phyloP scores from a whole-genome alignment of 2,888 invertebrate species.

The Noctua pronuba region DNA sequence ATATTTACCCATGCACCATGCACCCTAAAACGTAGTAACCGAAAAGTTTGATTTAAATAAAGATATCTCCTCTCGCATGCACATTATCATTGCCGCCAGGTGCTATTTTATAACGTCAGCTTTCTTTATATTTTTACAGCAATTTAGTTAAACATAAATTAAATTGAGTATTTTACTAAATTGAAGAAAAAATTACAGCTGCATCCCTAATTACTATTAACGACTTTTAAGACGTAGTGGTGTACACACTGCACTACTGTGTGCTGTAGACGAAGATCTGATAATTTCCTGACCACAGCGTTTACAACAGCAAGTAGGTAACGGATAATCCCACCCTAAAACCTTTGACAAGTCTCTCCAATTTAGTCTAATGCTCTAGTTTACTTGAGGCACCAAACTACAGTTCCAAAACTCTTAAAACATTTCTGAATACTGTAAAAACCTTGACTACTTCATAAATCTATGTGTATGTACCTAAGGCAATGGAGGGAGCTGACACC shows the following conservation, averaged over 20 bases:
- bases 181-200: constrained; percentile 40
- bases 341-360: constrained; percentile 42
- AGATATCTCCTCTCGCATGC: constrained; percentile 6
- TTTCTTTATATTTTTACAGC: constrained; percentile 23
- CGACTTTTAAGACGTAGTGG: background rate
- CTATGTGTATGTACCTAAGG: constrained; percentile 50
- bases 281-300: constrained; percentile 4
- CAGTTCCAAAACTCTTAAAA: constrained; percentile 48
- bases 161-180: constrained; percentile 54
- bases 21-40: constrained; percentile 18
- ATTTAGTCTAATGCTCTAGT: constrained; percentile 52
- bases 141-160: constrained; percentile 43
- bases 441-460: constrained; percentile 43
- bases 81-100: background rate
- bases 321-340: background rate
- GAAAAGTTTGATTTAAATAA: constrained; percentile 9
- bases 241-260: constrained; percentile 6
- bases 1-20: constrained; percentile 17
- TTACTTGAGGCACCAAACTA: constrained; percentile 59
- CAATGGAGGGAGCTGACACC: constrained; percentile 53
- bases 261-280: background rate
- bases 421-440: constrained; percentile 55
- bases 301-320: constrained; percentile 25
- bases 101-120: background rate
- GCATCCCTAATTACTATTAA: constrained; percentile 9